Evolutionary conservation across 2,888 invertebrate genomes (phyloP).

Genomic region (Cinara cedri): DNA sequence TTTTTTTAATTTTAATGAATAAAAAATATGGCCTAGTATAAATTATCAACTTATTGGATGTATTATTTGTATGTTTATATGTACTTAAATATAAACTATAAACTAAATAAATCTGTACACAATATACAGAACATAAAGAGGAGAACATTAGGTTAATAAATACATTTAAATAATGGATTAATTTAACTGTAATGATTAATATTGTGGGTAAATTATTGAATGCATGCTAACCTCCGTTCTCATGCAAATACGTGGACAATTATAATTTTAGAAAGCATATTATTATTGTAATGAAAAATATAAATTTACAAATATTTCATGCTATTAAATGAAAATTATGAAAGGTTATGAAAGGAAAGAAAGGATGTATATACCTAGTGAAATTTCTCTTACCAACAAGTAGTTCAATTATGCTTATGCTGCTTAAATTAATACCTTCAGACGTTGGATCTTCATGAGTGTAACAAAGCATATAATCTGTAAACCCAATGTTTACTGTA

Average conservation of each 20-base stretch:
- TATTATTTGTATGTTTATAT: neutral
- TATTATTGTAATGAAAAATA: constrained; percentile 21
- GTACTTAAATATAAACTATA: constrained; percentile 3
- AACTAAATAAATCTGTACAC: constrained; percentile 21
- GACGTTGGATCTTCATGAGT: constrained; percentile 89
- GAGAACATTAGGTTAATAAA: constrained; percentile 14
- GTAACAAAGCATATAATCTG: constrained; percentile 94
- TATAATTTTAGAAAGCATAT: constrained; percentile 33
- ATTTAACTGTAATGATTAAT: neutral
- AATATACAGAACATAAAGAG: neutral
- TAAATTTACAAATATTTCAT: constrained; percentile 26
- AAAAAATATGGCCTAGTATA: neutral
- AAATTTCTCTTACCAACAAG: constrained; percentile 61
- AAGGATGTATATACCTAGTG: constrained; percentile 36
- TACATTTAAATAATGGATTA: constrained; percentile 7
- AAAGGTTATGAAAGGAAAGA: constrained; percentile 29
- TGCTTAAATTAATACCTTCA: constrained; percentile 73
- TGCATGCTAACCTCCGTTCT: constrained; percentile 37
- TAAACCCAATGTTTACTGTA: constrained; percentile 54
- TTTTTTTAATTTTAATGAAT: neutral
- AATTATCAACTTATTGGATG: neutral
- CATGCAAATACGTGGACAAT: constrained; percentile 34
- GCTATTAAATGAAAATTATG: constrained; percentile 43
- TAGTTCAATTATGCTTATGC: constrained; percentile 62
- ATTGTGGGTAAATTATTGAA: neutral